A percentile compares a stretch with the other conserved stretches of the same genome.
These are phyloP conservation scores for Orgyia antiqua DNA, from an alignment of 2,888 invertebrate species.

Conservation along the genomic window DNA sequence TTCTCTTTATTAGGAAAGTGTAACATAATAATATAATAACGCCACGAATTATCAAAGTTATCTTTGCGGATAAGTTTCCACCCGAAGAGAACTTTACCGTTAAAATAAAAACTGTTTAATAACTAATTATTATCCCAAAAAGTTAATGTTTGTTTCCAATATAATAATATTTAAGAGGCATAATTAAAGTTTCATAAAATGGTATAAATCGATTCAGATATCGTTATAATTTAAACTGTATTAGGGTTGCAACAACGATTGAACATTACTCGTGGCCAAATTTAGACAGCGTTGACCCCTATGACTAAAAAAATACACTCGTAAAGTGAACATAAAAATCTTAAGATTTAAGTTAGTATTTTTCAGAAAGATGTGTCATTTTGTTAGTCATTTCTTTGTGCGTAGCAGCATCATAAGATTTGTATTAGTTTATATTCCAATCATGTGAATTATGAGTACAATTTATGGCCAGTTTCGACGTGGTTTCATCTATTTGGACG, in stretches of 20 bases:
- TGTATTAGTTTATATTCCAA: conserved; percentile 30
- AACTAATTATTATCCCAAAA: too few relatives aligned
- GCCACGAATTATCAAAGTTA: too few relatives aligned
- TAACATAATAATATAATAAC: too few relatives aligned
- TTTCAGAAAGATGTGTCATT: conserved; percentile 27
- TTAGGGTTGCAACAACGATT: neutral
- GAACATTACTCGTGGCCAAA: conserved; percentile 15
- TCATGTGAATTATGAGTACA: conserved; percentile 21
- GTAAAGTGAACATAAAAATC: conserved; percentile 15
- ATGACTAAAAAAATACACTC: too few relatives aligned
- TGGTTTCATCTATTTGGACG: conserved; percentile 26
- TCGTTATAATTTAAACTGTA: neutral
- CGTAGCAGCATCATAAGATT: conserved; percentile 3
- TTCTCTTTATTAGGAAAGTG: too few relatives aligned
- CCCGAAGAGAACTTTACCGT: too few relatives aligned
- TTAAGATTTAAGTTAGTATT: conserved; percentile 12
- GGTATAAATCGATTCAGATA: too few relatives aligned
- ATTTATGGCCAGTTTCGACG: conserved; percentile 40
- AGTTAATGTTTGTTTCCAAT: too few relatives aligned
- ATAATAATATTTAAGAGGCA: too few relatives aligned
- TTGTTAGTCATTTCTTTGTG: conserved; percentile 28
- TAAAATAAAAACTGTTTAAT: too few relatives aligned
- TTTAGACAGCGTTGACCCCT: conserved; percentile 9
- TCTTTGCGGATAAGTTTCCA: too few relatives aligned
- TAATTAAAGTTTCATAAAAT: too few relatives aligned